Evolutionary conservation across 2,888 invertebrate species (phyloP).

Genomic region (Drosophila atroscutellata): DNA sequence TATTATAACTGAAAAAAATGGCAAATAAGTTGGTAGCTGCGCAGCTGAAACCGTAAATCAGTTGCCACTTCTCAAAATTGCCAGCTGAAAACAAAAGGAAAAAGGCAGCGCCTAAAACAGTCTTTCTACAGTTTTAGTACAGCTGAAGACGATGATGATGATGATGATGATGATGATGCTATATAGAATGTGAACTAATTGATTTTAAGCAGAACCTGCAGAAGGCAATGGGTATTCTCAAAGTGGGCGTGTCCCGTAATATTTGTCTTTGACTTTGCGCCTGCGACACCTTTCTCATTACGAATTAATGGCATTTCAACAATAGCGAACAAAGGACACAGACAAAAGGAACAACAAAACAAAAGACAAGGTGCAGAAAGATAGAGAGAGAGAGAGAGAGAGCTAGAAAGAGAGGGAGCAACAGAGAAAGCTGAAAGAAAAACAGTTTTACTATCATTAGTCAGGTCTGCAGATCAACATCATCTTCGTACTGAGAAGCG

Average conservation of each 20-base stretch:
- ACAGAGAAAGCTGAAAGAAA: constrained; percentile 45
- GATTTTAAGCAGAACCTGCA: constrained; percentile 78
- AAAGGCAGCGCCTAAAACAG: constrained; percentile 1
- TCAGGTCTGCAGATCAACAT: constrained; percentile 45
- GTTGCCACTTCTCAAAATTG: neutral
- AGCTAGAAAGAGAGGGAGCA: constrained; percentile 29
- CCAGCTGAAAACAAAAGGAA: constrained; percentile 5
- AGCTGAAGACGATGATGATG: constrained; percentile 55
- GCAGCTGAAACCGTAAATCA: neutral
- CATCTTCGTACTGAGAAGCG: constrained; percentile 43
- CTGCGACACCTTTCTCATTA: constrained; percentile 81
- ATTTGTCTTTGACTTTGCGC: constrained; percentile 77
- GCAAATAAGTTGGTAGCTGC: neutral
- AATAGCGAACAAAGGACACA: constrained; percentile 47
- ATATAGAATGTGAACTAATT: constrained; percentile 70
- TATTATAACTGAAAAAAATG: neutral
- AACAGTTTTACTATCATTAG: constrained; percentile 77
- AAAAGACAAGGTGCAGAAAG: constrained; percentile 50
- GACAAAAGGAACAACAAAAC: constrained; percentile 44
- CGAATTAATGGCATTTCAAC: constrained; percentile 79
- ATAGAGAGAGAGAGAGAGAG: constrained; percentile 33
- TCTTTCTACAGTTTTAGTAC: constrained; percentile 54
- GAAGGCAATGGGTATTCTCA: neutral
- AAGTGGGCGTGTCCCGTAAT: constrained; percentile 65
- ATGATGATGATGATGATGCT: constrained; percentile 17